These are phyloP conservation scores for Sebastes jordani DNA, from an alignment of 2,797 vertebrate genomes.

Conservation along the genomic window DNA sequence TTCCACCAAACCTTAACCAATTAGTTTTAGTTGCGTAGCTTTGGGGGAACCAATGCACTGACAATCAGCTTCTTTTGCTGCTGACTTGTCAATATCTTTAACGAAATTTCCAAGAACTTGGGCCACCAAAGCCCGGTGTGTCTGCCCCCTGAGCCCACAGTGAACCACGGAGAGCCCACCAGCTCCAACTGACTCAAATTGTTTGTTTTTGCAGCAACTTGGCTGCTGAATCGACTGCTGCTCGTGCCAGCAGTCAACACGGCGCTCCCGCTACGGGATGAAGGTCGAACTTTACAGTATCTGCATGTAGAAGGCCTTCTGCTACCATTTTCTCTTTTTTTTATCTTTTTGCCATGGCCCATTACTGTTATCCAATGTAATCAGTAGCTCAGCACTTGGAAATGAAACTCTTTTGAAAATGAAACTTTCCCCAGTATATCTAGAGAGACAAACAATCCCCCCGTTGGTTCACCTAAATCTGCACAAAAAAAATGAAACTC, in stretches of 20 bases:
- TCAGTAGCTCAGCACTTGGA: constrained; percentile 10
- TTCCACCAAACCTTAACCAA: too few relatives aligned
- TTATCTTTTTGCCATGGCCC: constrained; percentile 3
- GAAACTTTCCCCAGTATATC: neutral
- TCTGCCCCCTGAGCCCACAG: neutral
- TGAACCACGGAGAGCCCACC: neutral
- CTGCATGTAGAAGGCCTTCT: neutral
- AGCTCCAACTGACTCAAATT: neutral
- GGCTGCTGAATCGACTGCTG: neutral
- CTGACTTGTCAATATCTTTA: neutral
- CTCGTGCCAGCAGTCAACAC: constrained; percentile 1
- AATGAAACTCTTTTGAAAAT: neutral
- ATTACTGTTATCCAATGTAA: constrained; percentile 7
- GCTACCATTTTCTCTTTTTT: neutral
- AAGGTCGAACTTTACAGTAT: constrained; percentile 8
- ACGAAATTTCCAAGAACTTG: neutral
- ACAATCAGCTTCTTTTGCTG: neutral
- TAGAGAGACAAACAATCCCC: neutral
- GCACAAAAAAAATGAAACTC: neutral
- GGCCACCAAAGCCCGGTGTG: neutral
- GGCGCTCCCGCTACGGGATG: neutral
- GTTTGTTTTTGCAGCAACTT: constrained; percentile 8
- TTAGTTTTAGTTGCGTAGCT: neutral
- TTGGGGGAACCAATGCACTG: neutral
- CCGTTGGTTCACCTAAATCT: neutral